Evolutionary conservation across 2,113 vertebrate species (phyloP).

Genomic region (Toxotes chatareus): DNA sequence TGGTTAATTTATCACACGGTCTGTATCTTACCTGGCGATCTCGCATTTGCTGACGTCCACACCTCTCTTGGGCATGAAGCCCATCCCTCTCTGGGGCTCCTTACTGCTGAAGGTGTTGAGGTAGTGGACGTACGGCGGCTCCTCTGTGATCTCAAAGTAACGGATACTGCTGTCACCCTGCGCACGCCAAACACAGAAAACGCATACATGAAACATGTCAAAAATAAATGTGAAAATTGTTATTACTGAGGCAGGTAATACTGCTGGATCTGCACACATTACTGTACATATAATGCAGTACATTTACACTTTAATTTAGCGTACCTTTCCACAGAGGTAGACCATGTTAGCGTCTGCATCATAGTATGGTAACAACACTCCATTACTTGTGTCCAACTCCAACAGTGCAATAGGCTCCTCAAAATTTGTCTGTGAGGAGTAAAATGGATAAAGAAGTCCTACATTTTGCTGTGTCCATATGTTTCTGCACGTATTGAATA

Average conservation of each 20-base stretch:
- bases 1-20: too few relatives aligned
- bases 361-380: conserved; percentile 95
- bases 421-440: conserved; percentile 89
- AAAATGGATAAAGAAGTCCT: neutral
- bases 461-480: neutral
- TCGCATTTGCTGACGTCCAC: conserved; percentile 98
- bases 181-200: neutral
- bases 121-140: conserved; percentile 95
- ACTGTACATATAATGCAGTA: neutral
- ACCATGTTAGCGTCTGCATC: conserved; percentile 94
- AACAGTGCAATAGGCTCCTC: conserved; percentile 96
- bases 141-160: conserved; percentile 97
- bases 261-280: neutral
- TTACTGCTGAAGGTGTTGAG: conserved; percentile 97
- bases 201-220: neutral
- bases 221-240: neutral
- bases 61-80: conserved; percentile 97
- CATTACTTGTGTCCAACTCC: conserved; percentile 98
- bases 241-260: neutral
- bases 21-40: conserved; percentile 90
- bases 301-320: neutral
- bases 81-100: conserved; percentile 97
- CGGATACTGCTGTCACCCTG: conserved; percentile 98
- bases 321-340: conserved; percentile 97
- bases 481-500: neutral